Evolutionary conservation across 1,140 invertebrate species (phyloP), one percentile per base, ranked within the genome.

Genomic region (Nephila pilipes): DNA sequence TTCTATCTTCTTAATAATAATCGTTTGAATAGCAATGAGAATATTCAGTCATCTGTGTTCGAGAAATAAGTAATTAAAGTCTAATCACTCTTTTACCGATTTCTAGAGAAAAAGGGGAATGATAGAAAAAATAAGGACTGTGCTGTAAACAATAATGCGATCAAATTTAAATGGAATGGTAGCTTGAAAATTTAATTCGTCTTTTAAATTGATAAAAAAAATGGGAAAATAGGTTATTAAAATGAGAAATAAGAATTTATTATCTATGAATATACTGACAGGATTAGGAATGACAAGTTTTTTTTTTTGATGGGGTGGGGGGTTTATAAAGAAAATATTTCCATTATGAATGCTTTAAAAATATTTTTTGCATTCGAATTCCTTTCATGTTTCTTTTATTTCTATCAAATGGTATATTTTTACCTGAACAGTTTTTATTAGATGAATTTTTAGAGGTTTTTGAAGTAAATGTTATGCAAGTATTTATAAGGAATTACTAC

Each of bases 11-110:
- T 75, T 32, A 32, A 22, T 81, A 46, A 81, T 81, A 81, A 81
- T 81, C 80, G 80, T 81, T 81, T 81, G 80, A 55, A 81, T 81
- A 81, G 80, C 46, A 81, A 81, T 81, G 46, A 81, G 46, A 81
- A 81, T 81, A 81, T 81, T 81, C 80, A 81, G 80, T 81, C 80
- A 54, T 46, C 38, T 81, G 80, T 81, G 80, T 54, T 46, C 20
- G 46, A 81, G 80, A 55, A 81, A 81, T 81, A 81, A 54, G 80
- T 81, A 81, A 81, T 81, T 81, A 81, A 81, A 81, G 10, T 81
- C 80, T 81, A 81, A 81, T 81, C 80, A 81, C 29, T 81, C 46
- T 55, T 81, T 81, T 55, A 38, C 46, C 54, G 36, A 81, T 81
- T 81, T 54, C 10, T 10, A 8, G n/a, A 22, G 38, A 38, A 29